phyloP scores from a whole-genome alignment of 2,113 vertebrate species.

The Aegithalos caudatus region DNA sequence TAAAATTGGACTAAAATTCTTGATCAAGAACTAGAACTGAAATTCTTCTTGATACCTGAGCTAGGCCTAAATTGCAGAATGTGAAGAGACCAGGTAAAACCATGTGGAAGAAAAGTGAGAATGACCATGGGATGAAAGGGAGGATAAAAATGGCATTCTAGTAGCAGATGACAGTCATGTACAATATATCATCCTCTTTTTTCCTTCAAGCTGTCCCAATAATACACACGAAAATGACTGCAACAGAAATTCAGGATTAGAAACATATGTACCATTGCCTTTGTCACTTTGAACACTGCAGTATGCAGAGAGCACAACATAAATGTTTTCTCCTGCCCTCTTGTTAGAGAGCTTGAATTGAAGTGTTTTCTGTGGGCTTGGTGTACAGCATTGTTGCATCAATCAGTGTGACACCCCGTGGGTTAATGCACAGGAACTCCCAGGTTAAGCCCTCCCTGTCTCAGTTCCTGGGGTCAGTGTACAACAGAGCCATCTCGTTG shows the following conservation, averaged over 20 bases:
- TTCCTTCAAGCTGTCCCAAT: background rate
- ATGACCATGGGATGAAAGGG: background rate
- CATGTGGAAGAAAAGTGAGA: background rate
- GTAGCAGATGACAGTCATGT: background rate
- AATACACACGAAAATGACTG: background rate
- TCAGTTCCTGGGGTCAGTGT: background rate
- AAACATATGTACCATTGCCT: background rate
- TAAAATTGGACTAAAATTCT: background rate
- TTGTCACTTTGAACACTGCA: background rate
- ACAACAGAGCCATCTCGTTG: background rate
- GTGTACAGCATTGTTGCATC: accelerated
- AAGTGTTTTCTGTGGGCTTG: background rate
- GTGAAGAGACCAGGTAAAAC: background rate
- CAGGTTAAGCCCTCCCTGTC: background rate
- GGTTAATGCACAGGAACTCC: background rate
- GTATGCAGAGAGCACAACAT: background rate
- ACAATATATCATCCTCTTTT: background rate
- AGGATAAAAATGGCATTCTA: background rate
- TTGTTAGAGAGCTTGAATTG: background rate
- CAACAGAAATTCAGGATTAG: background rate
- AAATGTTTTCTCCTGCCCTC: background rate
- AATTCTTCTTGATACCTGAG: background rate
- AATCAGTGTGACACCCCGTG: background rate
- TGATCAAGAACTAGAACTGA: background rate
- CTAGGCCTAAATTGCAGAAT: background rate